These are phyloP conservation scores for Stenoptilia bipunctidactyla DNA, from an alignment of 2,888 invertebrate genomes.

Conservation along the genomic window DNA sequence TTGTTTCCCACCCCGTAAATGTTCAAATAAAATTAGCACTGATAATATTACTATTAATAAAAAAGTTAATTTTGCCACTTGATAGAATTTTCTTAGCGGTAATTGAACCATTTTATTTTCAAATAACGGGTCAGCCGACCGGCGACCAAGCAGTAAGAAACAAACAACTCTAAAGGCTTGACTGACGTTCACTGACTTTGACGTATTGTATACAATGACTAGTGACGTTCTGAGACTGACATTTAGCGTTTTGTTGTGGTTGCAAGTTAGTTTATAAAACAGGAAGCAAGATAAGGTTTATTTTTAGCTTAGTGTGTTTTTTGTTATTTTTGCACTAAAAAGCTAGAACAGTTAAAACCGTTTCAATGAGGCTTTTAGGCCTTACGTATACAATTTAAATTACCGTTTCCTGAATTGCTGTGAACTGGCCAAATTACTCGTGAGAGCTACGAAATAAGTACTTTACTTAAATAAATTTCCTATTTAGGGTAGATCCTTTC, in stretches of 20 bases:
- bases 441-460: too few species aligned
- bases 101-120: constrained; percentile 37
- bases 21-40: constrained; percentile 43
- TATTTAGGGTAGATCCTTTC: too few species aligned
- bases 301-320: too few species aligned
- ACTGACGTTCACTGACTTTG: not conserved
- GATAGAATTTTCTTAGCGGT: constrained; percentile 52
- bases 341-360: too few species aligned
- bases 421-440: too few species aligned
- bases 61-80: constrained; percentile 37
- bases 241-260: constrained; percentile 33
- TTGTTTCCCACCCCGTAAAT: constrained; percentile 53
- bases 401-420: too few species aligned
- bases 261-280: constrained; percentile 40
- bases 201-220: constrained; percentile 31
- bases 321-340: too few species aligned
- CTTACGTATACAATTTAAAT: too few species aligned
- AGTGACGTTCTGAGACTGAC: constrained; percentile 13
- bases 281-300: constrained; percentile 34
- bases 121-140: not conserved
- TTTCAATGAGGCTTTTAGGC: too few species aligned
- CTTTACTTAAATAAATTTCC: too few species aligned
- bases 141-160: constrained; percentile 55
- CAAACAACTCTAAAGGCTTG: constrained; percentile 12
- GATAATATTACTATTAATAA: constrained; percentile 40